These are phyloP conservation scores for Pipra filicauda DNA, from an alignment of 2,113 vertebrate species.

Conservation along the genomic window DNA sequence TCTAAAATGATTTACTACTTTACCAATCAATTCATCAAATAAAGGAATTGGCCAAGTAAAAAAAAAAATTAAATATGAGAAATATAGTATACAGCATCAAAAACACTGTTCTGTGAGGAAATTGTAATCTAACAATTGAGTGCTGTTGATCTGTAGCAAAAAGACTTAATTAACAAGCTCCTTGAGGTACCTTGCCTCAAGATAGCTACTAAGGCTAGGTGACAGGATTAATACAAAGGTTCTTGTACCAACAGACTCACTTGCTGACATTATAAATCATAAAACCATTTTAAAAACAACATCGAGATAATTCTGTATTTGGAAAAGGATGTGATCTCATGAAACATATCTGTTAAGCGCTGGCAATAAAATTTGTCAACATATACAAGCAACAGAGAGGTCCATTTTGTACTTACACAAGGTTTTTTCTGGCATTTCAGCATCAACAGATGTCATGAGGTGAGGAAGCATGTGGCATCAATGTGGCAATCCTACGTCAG, in stretches of 20 bases:
- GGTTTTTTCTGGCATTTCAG: neutral
- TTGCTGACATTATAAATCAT: neutral
- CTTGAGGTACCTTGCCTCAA: neutral
- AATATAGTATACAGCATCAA: neutral
- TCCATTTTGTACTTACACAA: neutral
- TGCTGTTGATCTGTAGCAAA: neutral
- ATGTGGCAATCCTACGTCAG: neutral
- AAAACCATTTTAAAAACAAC: neutral
- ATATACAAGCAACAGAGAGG: neutral
- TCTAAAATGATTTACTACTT: neutral
- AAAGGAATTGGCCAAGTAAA: neutral
- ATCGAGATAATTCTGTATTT: neutral
- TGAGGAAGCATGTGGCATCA: slow-evolving; percentile 26
- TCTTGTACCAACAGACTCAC: neutral
- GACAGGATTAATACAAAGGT: neutral
- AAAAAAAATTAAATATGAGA: neutral
- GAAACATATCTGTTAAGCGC: neutral
- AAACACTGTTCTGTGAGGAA: neutral
- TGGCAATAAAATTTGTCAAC: neutral
- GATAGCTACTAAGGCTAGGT: neutral
- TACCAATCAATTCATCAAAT: neutral
- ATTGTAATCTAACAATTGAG: neutral
- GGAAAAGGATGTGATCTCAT: neutral
- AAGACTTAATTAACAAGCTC: neutral
- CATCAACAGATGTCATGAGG: slow-evolving; percentile 26